A percentile compares a stretch with the other conserved stretches of the same genome.
Evolutionary conservation across 2,888 invertebrate species (phyloP).

Genomic region (Reticulitermes lucifugus): DNA sequence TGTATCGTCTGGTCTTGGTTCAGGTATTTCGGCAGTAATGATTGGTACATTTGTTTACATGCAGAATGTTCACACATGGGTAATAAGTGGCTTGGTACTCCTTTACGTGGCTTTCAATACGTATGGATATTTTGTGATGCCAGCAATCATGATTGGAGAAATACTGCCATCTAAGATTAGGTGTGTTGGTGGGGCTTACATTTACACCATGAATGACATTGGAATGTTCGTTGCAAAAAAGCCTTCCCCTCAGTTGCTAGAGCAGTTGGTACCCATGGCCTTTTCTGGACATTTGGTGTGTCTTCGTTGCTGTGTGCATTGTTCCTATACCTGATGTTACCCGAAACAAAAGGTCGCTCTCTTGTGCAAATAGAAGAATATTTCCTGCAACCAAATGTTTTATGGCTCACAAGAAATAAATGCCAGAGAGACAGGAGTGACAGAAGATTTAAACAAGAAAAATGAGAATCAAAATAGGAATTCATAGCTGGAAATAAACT

Average conservation of each 20-base stretch:
- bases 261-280: slow-evolving; percentile 72
- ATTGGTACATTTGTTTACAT: slow-evolving; percentile 68
- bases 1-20: slow-evolving; percentile 75
- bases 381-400: slow-evolving; percentile 73
- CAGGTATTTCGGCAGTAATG: slow-evolving; percentile 72
- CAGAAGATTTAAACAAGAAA: no score
- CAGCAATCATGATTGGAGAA: slow-evolving; percentile 81
- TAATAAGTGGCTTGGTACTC: slow-evolving; percentile 68
- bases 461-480: no score
- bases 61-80: slow-evolving; percentile 52
- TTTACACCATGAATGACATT: slow-evolving; percentile 78
- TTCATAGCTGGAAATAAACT: no score
- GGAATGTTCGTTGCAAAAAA: slow-evolving; percentile 75
- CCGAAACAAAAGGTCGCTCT: slow-evolving; percentile 80
- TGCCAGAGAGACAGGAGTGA: neutral
- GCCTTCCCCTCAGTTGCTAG: slow-evolving; percentile 68
- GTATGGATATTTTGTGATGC: slow-evolving; percentile 77
- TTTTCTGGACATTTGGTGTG: slow-evolving; percentile 76
- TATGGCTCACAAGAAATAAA: slow-evolving; percentile 46
- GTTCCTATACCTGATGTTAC: slow-evolving; percentile 75
- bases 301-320: slow-evolving; percentile 73
- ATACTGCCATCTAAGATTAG: slow-evolving; percentile 76
- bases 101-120: slow-evolving; percentile 81
- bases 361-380: slow-evolving; percentile 83
- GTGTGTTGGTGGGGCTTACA: slow-evolving; percentile 77